These are phyloP conservation scores for Toxonevra muliebris DNA, from an alignment of 2,888 invertebrate species.

Conservation along the genomic window DNA sequence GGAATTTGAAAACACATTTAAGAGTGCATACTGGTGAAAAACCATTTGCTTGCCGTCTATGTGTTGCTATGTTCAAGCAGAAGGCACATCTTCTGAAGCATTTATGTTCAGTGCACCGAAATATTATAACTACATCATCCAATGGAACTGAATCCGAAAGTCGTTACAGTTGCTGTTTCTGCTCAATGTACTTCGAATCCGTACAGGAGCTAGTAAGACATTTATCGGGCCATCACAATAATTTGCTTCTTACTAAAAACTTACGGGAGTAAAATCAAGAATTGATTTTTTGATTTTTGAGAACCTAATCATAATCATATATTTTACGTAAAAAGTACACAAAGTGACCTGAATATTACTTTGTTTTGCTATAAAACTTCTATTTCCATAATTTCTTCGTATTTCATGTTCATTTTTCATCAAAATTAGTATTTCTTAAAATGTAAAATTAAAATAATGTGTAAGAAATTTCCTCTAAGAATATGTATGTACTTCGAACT, in stretches of 20 bases:
- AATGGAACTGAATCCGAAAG: slow-evolving; percentile 74
- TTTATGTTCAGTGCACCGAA: slow-evolving; percentile 87
- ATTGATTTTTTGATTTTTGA: slow-evolving; percentile 8
- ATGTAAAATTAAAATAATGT: too few relatives aligned
- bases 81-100: slow-evolving; percentile 89
- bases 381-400: slow-evolving; percentile 24
- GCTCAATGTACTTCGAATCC: slow-evolving; percentile 85
- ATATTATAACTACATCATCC: slow-evolving; percentile 75
- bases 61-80: slow-evolving; percentile 92
- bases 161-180: slow-evolving; percentile 87
- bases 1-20: slow-evolving; percentile 90
- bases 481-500: too few relatives aligned
- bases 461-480: too few relatives aligned
- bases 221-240: slow-evolving; percentile 88
- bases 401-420: slow-evolving; percentile 26
- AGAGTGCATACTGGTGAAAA: slow-evolving; percentile 90
- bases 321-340: slow-evolving; percentile 25
- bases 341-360: slow-evolving; percentile 33
- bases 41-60: slow-evolving; percentile 87
- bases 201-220: slow-evolving; percentile 87
- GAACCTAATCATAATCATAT: slow-evolving; percentile 17
- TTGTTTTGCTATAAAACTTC: slow-evolving; percentile 28
- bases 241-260: slow-evolving; percentile 86
- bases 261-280: slow-evolving; percentile 72
- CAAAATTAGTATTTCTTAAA: slow-evolving; percentile 28